A percentile compares a stretch with the other conserved stretches of the same genome.
Conservation (phyloP, 2,797 vertebrate genomes). For the Anolis apletophallus region DNA sequence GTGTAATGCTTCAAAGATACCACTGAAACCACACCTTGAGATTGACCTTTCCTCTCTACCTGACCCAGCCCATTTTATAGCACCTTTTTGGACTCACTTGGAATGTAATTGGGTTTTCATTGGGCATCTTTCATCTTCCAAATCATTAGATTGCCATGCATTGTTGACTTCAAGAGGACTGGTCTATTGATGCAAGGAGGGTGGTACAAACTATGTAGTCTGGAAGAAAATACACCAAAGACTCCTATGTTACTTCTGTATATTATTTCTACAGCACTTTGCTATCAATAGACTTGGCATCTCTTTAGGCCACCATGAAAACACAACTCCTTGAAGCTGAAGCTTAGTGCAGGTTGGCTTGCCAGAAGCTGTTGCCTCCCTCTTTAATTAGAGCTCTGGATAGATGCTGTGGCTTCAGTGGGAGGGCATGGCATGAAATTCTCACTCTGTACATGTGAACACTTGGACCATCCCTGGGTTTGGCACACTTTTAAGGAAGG, state of each 20-base stretch:
- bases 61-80: background rate
- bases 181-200: background rate
- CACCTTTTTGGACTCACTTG: background rate
- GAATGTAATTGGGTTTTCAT: background rate
- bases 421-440: conserved; percentile 65
- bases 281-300: background rate
- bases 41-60: background rate
- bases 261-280: background rate
- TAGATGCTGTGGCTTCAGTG: conserved; percentile 60
- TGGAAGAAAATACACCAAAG: background rate
- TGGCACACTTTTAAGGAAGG: conserved; percentile 41
- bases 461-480: conserved; percentile 61
- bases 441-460: conserved; percentile 57
- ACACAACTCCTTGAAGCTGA: conserved; percentile 36
- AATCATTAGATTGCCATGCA: background rate
- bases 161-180: background rate
- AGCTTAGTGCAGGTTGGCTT: conserved; percentile 52
- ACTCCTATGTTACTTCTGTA: background rate
- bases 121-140: background rate
- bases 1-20: background rate
- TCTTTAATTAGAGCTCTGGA: conserved; percentile 69
- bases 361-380: conserved; percentile 56
- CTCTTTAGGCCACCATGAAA: conserved; percentile 59
- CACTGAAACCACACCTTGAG: background rate
- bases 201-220: background rate